Percentiles rank a stretch among this genome's conserved stretches.
Conservation (phyloP, 2,113 vertebrate genomes). For the Peromyscus leucopus region DNA sequence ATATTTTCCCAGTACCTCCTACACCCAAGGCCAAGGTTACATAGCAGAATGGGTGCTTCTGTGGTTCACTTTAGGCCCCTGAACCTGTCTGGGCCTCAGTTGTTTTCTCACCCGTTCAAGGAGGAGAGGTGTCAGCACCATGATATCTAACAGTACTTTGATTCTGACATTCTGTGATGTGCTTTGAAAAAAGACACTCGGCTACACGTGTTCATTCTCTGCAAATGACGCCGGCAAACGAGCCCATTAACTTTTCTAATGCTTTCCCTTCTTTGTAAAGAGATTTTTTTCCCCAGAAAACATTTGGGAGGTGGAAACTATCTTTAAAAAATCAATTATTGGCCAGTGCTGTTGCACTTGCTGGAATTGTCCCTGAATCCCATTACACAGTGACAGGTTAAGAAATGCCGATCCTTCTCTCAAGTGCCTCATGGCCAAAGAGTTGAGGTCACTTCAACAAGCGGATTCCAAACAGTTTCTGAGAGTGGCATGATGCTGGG, state of each 20-base stretch:
- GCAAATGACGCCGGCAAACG: not conserved
- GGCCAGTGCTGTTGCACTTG: not conserved
- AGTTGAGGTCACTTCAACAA: not conserved
- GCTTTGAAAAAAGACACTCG: constrained; percentile 13
- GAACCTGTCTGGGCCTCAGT: not conserved
- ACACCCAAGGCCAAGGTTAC: not conserved
- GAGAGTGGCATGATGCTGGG: not conserved
- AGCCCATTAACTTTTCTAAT: not conserved
- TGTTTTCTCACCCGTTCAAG: not conserved
- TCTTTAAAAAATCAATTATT: not conserved
- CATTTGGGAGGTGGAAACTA: not conserved
- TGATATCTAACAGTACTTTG: not conserved
- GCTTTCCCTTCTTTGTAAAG: not conserved
- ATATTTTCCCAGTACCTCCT: not conserved
- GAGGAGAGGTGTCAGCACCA: not conserved
- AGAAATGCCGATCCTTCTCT: not conserved
- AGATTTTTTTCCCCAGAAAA: not conserved
- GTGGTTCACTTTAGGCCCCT: not conserved
- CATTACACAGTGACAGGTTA: not conserved
- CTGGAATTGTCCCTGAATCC: not conserved
- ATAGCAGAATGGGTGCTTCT: not conserved
- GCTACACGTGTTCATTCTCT: not conserved
- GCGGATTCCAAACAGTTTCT: not conserved
- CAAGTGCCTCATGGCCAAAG: not conserved
- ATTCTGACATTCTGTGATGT: not conserved